phyloP scores from a whole-genome alignment of 2,113 vertebrate species.

The Mustelus asterias region DNA sequence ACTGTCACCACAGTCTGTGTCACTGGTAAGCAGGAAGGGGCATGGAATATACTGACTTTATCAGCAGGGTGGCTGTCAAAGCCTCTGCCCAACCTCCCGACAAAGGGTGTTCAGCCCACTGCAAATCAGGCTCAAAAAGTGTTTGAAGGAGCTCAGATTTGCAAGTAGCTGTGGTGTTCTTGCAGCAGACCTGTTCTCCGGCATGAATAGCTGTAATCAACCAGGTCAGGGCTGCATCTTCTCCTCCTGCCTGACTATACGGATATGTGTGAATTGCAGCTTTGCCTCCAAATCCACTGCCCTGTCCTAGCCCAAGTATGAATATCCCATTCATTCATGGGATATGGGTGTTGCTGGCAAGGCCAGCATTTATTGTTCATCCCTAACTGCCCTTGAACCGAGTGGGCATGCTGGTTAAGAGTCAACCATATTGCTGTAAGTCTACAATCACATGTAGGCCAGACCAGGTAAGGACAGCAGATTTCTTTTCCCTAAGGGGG shows the following conservation, averaged over 20 bases:
- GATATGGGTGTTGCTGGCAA: too few species aligned
- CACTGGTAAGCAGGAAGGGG: not conserved
- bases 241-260: not conserved
- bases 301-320: too few species aligned
- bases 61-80: not conserved
- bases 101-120: not conserved
- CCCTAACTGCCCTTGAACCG: too few species aligned
- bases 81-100: not conserved
- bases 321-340: too few species aligned
- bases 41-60: not conserved
- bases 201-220: not conserved
- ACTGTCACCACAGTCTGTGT: not conserved
- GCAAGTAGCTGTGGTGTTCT: not conserved
- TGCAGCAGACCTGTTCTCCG: not conserved
- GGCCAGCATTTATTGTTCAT: too few species aligned
- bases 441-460: too few species aligned
- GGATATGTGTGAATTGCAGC: not conserved
- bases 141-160: not conserved
- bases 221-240: not conserved
- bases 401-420: too few species aligned
- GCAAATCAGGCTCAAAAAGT: not conserved
- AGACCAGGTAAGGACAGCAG: too few species aligned
- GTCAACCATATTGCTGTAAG: too few species aligned
- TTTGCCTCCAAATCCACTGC: too few species aligned
- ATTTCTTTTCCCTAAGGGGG: too few species aligned